Percentiles rank a stretch among this genome's conserved stretches.
These are phyloP conservation scores for Drosophila varians DNA, from an alignment of 1,140 invertebrate genomes.

Conservation along the genomic window DNA sequence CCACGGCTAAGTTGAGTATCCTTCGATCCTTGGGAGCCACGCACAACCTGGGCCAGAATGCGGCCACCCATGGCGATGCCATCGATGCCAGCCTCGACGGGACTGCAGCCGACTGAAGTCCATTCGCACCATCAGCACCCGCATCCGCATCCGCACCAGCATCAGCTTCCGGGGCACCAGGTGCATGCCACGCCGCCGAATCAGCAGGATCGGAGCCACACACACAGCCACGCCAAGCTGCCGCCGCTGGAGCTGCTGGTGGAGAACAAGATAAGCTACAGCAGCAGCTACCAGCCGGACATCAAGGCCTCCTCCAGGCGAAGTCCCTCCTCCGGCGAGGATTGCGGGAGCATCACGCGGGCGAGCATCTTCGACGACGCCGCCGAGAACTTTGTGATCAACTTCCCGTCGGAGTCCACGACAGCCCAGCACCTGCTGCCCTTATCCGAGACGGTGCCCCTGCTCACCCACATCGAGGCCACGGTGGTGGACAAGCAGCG, in stretches of 20 bases:
- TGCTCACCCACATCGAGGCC: slow-evolving; percentile 76
- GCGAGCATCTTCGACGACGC: slow-evolving; percentile 75
- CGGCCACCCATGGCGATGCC: slow-evolving; percentile 64
- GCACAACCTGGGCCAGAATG: slow-evolving; percentile 49
- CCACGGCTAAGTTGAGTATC: slow-evolving; percentile 60
- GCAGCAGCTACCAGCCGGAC: slow-evolving; percentile 55
- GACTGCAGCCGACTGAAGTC: slow-evolving; percentile 68
- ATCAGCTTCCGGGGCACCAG: slow-evolving; percentile 30
- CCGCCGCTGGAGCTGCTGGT: slow-evolving; percentile 69
- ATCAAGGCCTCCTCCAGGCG: slow-evolving; percentile 21
- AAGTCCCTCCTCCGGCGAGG: slow-evolving; percentile 59
- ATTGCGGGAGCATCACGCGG: slow-evolving; percentile 36
- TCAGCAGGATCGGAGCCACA: slow-evolving; percentile 18
- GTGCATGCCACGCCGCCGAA: slow-evolving; percentile 38
- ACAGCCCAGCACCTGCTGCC: slow-evolving; percentile 66
- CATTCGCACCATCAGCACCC: slow-evolving; percentile 11
- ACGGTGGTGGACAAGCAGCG: slow-evolving; percentile 74
- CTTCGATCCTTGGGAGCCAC: neutral
- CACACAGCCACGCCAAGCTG: slow-evolving; percentile 40
- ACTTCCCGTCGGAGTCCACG: slow-evolving; percentile 75
- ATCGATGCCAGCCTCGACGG: slow-evolving; percentile 45
- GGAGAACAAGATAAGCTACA: slow-evolving; percentile 73
- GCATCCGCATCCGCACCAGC: slow-evolving; percentile 23
- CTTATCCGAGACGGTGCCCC: slow-evolving; percentile 77
- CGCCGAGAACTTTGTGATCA: slow-evolving; percentile 79